phyloP scores from a whole-genome alignment of 2,113 vertebrate genomes.

The Halcyon malimbica region DNA sequence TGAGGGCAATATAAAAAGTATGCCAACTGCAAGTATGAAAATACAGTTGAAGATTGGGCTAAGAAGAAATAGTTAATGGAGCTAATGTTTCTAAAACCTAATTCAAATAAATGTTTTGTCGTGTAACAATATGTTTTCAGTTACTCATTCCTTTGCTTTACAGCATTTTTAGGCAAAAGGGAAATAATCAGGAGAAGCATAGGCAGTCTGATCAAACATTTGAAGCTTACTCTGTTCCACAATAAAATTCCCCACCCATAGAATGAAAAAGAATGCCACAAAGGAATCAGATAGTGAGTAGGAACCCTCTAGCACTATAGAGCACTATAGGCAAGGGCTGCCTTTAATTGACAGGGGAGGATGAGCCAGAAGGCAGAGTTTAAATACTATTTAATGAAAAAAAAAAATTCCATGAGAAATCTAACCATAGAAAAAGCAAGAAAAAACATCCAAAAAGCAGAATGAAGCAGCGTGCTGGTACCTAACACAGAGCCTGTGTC shows the following conservation, averaged over 20 bases:
- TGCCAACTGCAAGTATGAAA: neutral
- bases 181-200: neutral
- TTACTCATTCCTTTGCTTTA: neutral
- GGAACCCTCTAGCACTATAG: neutral
- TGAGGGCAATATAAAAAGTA: neutral
- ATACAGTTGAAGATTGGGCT: neutral
- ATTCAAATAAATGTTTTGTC: neutral
- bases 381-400: neutral
- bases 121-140: neutral
- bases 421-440: neutral
- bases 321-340: neutral
- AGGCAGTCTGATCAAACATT: neutral
- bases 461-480: neutral
- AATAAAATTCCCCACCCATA: neutral
- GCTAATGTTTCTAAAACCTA: neutral
- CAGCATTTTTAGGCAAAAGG: neutral
- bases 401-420: neutral
- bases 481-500: neutral
- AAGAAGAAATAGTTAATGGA: neutral
- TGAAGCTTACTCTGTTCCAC: neutral
- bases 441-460: neutral
- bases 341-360: neutral
- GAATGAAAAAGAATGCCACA: neutral
- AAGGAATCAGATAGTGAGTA: neutral
- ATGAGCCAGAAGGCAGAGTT: neutral